Evolutionary conservation across 2,888 invertebrate genomes (phyloP).

Genomic region (Lamproptera curius): DNA sequence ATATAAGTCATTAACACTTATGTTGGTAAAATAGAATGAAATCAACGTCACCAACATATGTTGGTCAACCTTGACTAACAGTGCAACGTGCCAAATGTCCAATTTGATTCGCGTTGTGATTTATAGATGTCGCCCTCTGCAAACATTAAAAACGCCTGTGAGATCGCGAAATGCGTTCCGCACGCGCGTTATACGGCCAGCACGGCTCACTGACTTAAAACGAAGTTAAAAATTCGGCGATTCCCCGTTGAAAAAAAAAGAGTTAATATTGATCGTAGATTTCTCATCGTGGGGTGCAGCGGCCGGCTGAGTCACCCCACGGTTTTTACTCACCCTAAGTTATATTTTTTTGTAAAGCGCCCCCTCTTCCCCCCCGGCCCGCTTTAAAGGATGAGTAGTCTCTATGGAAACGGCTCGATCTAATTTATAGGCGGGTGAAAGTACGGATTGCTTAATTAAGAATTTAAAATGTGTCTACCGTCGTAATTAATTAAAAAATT

Average conservation of each 20-base stretch:
- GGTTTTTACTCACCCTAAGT: conserved; percentile 79
- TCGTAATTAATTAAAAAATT: conserved; percentile 70
- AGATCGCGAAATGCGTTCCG: conserved; percentile 36
- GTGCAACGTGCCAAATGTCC: conserved; percentile 39
- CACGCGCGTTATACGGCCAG: conserved; percentile 25
- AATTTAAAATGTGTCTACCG: conserved; percentile 74
- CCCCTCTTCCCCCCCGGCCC: conserved; percentile 61
- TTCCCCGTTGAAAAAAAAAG: conserved; percentile 76
- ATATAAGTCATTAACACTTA: too few relatives aligned
- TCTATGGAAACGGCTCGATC: conserved; percentile 79
- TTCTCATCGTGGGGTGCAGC: conserved; percentile 78
- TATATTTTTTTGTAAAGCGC: conserved; percentile 76
- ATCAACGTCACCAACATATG: conserved; percentile 54
- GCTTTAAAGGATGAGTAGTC: conserved; percentile 79
- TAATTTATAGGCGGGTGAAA: conserved; percentile 78
- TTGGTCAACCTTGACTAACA: conserved; percentile 61
- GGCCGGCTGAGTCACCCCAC: conserved; percentile 79
- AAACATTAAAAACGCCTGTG: conserved; percentile 37
- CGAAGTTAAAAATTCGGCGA: conserved; percentile 72
- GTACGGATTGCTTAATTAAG: conserved; percentile 78
- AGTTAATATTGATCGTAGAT: conserved; percentile 80
- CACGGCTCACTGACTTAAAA: conserved; percentile 44
- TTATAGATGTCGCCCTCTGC: conserved; percentile 41
- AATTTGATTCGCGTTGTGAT: conserved; percentile 40
- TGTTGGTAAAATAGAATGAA: not conserved